Evolutionary conservation across 2,888 invertebrate species (phyloP).

Genomic region (Minunthozetes semirufus): DNA sequence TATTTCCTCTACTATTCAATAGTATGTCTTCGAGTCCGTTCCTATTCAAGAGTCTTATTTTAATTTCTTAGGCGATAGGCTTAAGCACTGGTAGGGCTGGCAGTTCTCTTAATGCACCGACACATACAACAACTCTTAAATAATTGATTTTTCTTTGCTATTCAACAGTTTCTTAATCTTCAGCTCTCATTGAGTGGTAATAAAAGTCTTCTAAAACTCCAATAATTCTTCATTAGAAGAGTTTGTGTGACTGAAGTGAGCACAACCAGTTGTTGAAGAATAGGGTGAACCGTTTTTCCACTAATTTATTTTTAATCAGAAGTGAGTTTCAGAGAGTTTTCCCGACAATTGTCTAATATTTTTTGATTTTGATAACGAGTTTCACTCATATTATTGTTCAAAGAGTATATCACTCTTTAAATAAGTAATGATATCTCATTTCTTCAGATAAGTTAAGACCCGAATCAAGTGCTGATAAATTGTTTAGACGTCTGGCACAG

Average conservation of each 20-base stretch:
- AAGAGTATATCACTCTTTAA: too few relatives aligned
- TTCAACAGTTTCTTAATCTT: slow-evolving; percentile 9
- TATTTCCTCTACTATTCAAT: too few relatives aligned
- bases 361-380: not conserved
- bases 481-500: not conserved
- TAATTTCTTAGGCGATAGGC: too few relatives aligned
- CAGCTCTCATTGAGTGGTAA: not conserved
- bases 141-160: slow-evolving; percentile 12
- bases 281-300: not conserved
- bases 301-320: not conserved
- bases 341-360: not conserved
- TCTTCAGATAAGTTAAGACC: not conserved
- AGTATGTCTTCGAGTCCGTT: too few relatives aligned
- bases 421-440: not conserved
- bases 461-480: not conserved
- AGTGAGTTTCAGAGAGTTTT: not conserved
- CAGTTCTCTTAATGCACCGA: not conserved
- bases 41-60: too few relatives aligned
- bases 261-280: not conserved
- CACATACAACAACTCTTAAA: not conserved
- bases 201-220: not conserved
- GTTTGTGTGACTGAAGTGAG: not conserved
- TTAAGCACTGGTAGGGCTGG: too few relatives aligned
- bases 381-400: too few relatives aligned
- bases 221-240: slow-evolving; percentile 15